A percentile compares a stretch with the other conserved stretches of the same genome.
phyloP scores from a whole-genome alignment of 1,140 invertebrate species.

The Panagrolaimus sp. region DNA sequence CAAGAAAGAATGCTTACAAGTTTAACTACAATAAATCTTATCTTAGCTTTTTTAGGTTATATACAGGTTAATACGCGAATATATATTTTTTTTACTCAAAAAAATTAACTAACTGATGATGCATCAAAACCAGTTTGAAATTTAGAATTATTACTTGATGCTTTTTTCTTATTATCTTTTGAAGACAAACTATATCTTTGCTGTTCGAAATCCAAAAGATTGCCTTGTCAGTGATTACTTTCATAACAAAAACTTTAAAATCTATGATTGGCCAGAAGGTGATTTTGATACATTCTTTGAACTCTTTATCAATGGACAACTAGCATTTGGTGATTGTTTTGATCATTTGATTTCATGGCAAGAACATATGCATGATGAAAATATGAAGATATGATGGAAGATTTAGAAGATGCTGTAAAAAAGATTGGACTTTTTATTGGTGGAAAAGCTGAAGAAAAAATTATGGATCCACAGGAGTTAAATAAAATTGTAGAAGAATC shows the following conservation, averaged over 20 bases:
- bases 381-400: slow-evolving; percentile 54
- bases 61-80: no score
- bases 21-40: no score
- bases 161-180: no score
- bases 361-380: slow-evolving; percentile 42
- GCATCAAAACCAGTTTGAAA: no score
- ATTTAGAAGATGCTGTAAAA: slow-evolving; percentile 38
- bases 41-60: no score
- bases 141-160: no score
- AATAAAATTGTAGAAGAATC: slow-evolving; percentile 42
- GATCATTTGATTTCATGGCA: slow-evolving; percentile 58
- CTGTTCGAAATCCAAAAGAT: slow-evolving; percentile 47
- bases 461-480: slow-evolving; percentile 34
- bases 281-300: slow-evolving; percentile 58
- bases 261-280: slow-evolving; percentile 48
- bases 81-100: no score
- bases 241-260: slow-evolving; percentile 57
- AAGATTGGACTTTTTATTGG: slow-evolving; percentile 55
- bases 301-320: slow-evolving; percentile 52
- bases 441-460: slow-evolving; percentile 38
- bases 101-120: no score
- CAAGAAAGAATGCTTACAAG: no score
- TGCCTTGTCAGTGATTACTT: slow-evolving; percentile 51
- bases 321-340: slow-evolving; percentile 60
- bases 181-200: slow-evolving; percentile 56